Conservation (phyloP, 2,797 vertebrate genomes). For the Monodelphis domestica region DNA sequence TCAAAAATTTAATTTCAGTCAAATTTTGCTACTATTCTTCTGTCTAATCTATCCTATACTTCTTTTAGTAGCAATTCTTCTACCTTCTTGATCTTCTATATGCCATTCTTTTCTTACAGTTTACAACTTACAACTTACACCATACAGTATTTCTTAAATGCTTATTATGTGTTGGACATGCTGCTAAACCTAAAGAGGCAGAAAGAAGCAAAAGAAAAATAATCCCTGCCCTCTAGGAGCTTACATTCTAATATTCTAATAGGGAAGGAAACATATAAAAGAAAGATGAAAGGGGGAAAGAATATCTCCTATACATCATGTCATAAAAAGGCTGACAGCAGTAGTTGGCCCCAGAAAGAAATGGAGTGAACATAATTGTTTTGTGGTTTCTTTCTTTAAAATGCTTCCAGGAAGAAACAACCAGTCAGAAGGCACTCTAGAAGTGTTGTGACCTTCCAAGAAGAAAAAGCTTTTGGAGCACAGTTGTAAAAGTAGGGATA, state of each 20-base stretch:
- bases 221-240: neutral
- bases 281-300: neutral
- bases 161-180: neutral
- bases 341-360: neutral
- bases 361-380: neutral
- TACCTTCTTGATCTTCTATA: neutral
- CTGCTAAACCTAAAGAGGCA: neutral
- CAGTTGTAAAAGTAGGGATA: neutral
- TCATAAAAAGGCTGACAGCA: neutral
- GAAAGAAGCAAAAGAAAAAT: neutral
- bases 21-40: neutral
- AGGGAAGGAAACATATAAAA: neutral
- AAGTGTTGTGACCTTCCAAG: neutral
- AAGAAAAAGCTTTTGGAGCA: neutral
- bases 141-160: neutral
- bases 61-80: neutral
- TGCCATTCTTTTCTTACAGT: neutral
- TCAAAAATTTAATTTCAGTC: neutral
- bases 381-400: neutral
- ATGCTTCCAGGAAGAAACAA: neutral
- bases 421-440: neutral
- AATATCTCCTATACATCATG: neutral
- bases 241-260: neutral
- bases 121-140: too few relatives aligned
- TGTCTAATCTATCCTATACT: neutral